Percentiles rank a stretch among this genome's conserved stretches.
Conservation (phyloP, 2,888 invertebrate species). For the Tiphia femorata region DNA sequence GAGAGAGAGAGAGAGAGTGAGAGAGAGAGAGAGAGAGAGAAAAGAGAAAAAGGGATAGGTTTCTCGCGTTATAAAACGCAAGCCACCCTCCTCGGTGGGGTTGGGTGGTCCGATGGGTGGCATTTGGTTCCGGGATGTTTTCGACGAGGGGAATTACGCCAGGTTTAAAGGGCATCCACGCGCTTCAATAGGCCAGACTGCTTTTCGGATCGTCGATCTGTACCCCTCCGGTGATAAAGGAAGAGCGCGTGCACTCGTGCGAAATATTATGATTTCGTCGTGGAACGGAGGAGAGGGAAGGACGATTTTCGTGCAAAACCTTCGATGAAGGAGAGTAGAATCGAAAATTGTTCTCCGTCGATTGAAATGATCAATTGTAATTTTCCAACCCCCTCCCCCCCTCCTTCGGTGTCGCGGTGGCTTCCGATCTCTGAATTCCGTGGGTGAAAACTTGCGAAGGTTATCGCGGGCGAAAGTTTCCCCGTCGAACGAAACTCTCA, state of each 20-base stretch:
- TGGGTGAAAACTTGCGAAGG: constrained; percentile 49
- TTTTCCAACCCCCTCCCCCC: background rate
- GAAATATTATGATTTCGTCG: no score
- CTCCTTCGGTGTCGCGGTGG: background rate
- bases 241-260: no score
- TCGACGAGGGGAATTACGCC: constrained; percentile 16
- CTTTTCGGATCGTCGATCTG: no score
- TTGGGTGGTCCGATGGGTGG: no score
- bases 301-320: background rate
- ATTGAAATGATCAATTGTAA: no score
- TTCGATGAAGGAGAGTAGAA: background rate
- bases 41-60: constrained; percentile 16
- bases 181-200: background rate
- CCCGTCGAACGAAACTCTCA: constrained; percentile 49
- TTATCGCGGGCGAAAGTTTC: constrained; percentile 50
- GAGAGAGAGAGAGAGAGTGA: constrained; percentile 14
- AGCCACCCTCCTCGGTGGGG: no score
- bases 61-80: constrained; percentile 14
- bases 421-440: constrained; percentile 21
- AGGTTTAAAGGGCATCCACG: constrained; percentile 9
- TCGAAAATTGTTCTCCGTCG: background rate
- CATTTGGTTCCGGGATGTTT: constrained; percentile 10
- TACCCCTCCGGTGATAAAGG: no score
- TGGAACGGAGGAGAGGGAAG: no score
- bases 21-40: background rate